phyloP scores from a whole-genome alignment of 2,797 vertebrate genomes.

The Acanthopagrus latus region DNA sequence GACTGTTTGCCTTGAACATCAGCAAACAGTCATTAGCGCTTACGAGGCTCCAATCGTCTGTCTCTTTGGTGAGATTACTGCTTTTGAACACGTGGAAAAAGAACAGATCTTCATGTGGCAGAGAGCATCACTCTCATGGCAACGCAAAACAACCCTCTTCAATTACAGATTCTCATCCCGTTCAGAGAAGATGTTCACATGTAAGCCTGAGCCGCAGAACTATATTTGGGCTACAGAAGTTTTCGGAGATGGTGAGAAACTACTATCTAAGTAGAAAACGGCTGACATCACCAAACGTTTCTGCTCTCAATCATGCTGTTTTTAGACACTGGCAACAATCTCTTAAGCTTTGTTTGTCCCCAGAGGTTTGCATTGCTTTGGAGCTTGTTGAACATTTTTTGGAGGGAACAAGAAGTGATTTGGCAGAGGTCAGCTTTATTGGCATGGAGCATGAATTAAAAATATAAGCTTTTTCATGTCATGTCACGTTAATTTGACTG shows the following conservation, averaged over 20 bases:
- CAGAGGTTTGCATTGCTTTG: slow-evolving; percentile 58
- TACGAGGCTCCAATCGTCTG: slow-evolving; percentile 68
- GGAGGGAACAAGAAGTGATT: slow-evolving; percentile 30
- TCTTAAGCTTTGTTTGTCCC: slow-evolving; percentile 62
- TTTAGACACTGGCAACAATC: slow-evolving; percentile 74
- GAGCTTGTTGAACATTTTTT: slow-evolving; percentile 56
- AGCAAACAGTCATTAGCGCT: slow-evolving; percentile 77
- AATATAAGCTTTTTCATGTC: slow-evolving; percentile 23
- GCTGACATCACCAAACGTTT: slow-evolving; percentile 23
- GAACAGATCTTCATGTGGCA: slow-evolving; percentile 27
- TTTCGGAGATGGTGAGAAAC: slow-evolving; percentile 66
- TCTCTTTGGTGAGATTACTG: slow-evolving; percentile 68
- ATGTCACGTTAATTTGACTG: neutral
- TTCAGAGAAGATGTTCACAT: slow-evolving; percentile 37
- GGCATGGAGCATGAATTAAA: slow-evolving; percentile 28
- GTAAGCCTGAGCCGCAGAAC: slow-evolving; percentile 43
- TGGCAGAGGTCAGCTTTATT: slow-evolving; percentile 52
- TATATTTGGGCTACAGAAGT: slow-evolving; percentile 66
- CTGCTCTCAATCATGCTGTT: slow-evolving; percentile 62
- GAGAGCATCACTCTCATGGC: slow-evolving; percentile 41
- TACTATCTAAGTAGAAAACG: slow-evolving; percentile 44
- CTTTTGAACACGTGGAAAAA: slow-evolving; percentile 52
- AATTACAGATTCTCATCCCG: slow-evolving; percentile 55
- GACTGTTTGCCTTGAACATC: slow-evolving; percentile 58
- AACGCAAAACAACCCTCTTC: slow-evolving; percentile 31